Conservation (phyloP, 2,888 invertebrate species). For the Xanthia icteritia region DNA sequence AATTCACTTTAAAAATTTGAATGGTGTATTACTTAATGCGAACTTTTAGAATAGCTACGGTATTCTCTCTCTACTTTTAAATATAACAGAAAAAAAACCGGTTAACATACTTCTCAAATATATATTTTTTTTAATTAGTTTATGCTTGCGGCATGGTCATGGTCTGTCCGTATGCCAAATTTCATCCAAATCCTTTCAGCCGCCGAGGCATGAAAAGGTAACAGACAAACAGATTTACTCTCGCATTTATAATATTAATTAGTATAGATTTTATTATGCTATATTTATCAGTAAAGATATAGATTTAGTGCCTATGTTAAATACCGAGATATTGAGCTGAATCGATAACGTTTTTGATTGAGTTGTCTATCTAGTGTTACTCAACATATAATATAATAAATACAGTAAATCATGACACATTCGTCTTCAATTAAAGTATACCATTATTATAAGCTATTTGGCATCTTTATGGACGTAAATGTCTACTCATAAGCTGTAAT, state of each 20-base stretch:
- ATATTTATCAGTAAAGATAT: conserved; percentile 80
- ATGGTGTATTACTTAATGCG: conserved; percentile 78
- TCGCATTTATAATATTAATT: conserved; percentile 10
- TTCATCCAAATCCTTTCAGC: background rate
- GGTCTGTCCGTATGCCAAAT: background rate
- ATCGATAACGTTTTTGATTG: conserved; percentile 68
- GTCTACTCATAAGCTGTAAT: conserved; percentile 80
- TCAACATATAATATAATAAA: conserved; percentile 73
- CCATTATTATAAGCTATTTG: conserved; percentile 87
- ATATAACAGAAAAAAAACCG: conserved; percentile 74
- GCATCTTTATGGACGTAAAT: conserved; percentile 88
- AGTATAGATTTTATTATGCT: conserved; percentile 68
- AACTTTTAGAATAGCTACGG: conserved; percentile 76
- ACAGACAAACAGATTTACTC: background rate
- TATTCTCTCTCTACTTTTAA: conserved; percentile 78
- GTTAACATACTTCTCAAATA: conserved; percentile 65
- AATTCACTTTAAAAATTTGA: conserved; percentile 83
- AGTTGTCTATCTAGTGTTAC: conserved; percentile 72
- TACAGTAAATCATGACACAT: conserved; percentile 72
- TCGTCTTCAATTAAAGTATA: conserved; percentile 75
- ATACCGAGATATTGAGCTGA: conserved; percentile 80
- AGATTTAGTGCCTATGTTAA: conserved; percentile 69
- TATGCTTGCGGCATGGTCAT: background rate
- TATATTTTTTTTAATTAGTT: conserved; percentile 54
- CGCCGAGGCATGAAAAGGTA: background rate